Conservation (phyloP, 2,888 invertebrate species). For the Loripinus fragilis region DNA sequence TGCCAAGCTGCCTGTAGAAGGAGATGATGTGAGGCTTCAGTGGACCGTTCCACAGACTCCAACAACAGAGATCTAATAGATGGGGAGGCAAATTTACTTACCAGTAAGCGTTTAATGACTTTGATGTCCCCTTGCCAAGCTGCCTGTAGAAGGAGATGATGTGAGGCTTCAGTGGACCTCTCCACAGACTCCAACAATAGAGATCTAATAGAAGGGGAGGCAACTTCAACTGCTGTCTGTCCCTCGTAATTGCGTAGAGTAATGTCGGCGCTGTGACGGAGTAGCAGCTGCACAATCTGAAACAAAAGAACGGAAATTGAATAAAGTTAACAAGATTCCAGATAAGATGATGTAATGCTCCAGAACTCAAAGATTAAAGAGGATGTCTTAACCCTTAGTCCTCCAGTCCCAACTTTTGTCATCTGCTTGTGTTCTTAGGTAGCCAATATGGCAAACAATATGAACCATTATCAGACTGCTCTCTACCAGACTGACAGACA, state of each 20-base stretch:
- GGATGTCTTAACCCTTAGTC: too few relatives aligned
- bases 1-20: slow-evolving; percentile 81
- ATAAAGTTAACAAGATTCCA: too few relatives aligned
- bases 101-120: slow-evolving; percentile 77
- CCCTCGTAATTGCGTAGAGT: slow-evolving; percentile 81
- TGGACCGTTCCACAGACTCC: slow-evolving; percentile 75
- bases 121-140: slow-evolving; percentile 82
- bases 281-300: slow-evolving; percentile 79
- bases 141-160: slow-evolving; percentile 80
- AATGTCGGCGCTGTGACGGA: slow-evolving; percentile 81
- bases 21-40: slow-evolving; percentile 75
- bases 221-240: slow-evolving; percentile 80
- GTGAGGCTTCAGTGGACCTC: slow-evolving; percentile 71
- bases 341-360: too few relatives aligned
- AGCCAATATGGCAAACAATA: too few relatives aligned
- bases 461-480: too few relatives aligned
- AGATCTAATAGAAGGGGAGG: slow-evolving; percentile 76
- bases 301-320: slow-evolving; percentile 30
- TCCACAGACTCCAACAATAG: slow-evolving; percentile 79
- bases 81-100: slow-evolving; percentile 75
- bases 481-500: too few relatives aligned
- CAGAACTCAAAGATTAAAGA: too few relatives aligned
- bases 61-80: slow-evolving; percentile 77
- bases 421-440: too few relatives aligned
- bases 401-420: too few relatives aligned